phyloP scores from a whole-genome alignment of 2,113 vertebrate species.

The Formicarius rufipectus region DNA sequence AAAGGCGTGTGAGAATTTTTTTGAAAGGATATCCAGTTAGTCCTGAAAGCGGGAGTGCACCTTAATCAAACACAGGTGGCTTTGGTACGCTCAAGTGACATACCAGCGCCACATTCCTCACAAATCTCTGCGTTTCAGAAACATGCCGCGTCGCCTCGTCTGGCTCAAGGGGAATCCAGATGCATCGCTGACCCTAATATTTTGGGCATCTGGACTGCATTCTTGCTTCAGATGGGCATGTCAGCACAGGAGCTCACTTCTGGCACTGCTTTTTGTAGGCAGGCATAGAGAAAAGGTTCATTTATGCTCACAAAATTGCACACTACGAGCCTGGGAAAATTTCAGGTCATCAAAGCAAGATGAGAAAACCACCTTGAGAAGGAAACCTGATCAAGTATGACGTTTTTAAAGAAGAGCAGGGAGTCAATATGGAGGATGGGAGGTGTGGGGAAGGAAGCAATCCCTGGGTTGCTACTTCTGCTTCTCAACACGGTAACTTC shows the following conservation, averaged over 20 bases:
- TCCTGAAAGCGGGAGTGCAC: background rate
- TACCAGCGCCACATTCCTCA: constrained; percentile 16
- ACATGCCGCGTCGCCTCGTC: background rate
- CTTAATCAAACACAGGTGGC: constrained; percentile 62
- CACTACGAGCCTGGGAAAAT: background rate
- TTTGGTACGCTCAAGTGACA: background rate
- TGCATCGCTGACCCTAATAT: background rate
- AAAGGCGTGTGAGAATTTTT: background rate
- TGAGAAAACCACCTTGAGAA: background rate
- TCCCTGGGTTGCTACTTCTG: background rate
- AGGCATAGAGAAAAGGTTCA: background rate
- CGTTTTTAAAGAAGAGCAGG: background rate
- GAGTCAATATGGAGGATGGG: constrained; percentile 24
- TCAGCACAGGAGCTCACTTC: background rate
- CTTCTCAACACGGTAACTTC: background rate
- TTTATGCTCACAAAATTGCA: background rate
- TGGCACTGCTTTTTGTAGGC: background rate
- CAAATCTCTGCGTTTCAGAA: constrained; percentile 2
- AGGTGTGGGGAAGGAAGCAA: background rate
- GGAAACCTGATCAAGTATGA: background rate
- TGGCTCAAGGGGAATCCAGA: constrained; percentile 37
- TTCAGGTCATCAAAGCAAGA: constrained; percentile 9
- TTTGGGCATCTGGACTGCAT: constrained; percentile 35
- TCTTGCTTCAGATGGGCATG: constrained; percentile 24
- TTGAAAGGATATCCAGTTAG: background rate